Percentiles rank a stretch among this genome's conserved stretches.
Conservation (phyloP, 2,113 vertebrate genomes). For the Abramis brama region DNA sequence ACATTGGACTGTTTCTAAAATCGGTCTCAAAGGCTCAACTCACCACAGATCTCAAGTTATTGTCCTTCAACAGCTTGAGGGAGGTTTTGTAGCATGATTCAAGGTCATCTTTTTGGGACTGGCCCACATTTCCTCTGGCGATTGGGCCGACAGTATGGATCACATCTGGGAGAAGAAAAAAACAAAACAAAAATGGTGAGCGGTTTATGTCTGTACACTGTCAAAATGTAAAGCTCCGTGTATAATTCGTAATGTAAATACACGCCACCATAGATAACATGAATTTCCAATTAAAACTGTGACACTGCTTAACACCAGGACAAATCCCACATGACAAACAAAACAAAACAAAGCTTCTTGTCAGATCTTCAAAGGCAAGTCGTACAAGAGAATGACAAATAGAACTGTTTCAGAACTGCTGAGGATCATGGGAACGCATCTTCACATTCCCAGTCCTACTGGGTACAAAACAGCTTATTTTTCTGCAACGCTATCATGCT, state of each 20-base stretch:
- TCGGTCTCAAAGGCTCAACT: constrained; percentile 69
- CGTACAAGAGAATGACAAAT: constrained; percentile 27
- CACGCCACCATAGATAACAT: neutral
- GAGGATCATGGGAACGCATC: constrained; percentile 25
- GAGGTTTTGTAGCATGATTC: constrained; percentile 93
- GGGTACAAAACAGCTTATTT: constrained; percentile 6
- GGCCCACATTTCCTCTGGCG: constrained; percentile 88
- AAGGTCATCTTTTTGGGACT: constrained; percentile 86
- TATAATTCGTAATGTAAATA: constrained; percentile 15
- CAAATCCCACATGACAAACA: constrained; percentile 34
- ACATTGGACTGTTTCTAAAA: neutral
- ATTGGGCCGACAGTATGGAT: constrained; percentile 97
- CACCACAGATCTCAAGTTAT: constrained; percentile 90
- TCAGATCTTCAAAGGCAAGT: constrained; percentile 41
- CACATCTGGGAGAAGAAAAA: constrained; percentile 81
- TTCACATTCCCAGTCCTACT: constrained; percentile 2
- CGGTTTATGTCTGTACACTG: neutral
- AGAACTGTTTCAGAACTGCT: neutral
- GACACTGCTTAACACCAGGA: constrained; percentile 12
- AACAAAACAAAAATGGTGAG: constrained; percentile 2
- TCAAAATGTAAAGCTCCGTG: neutral
- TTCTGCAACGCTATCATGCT: constrained; percentile 56
- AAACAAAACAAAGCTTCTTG: constrained; percentile 21
- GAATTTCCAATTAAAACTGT: constrained; percentile 22
- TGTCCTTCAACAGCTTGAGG: constrained; percentile 87